Conservation (phyloP, 2,113 vertebrate species). For the Guaruba guarouba region DNA sequence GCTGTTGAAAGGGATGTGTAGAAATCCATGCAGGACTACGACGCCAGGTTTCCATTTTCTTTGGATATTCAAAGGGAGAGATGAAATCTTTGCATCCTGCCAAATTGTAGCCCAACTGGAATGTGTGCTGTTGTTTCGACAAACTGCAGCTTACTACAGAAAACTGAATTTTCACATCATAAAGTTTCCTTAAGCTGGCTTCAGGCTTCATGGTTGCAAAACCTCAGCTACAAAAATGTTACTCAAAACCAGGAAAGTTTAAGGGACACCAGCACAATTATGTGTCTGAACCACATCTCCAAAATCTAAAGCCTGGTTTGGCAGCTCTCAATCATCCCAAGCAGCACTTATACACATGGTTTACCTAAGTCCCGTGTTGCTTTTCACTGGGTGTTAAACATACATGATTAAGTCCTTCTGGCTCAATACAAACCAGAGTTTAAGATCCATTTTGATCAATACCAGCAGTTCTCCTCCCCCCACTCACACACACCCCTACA, state of each 20-base stretch:
- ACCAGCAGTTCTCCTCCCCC: not conserved
- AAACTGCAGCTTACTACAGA: slow-evolving; percentile 67
- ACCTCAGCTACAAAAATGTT: slow-evolving; percentile 48
- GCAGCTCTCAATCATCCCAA: not conserved
- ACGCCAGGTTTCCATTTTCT: slow-evolving; percentile 61
- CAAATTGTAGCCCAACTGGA: slow-evolving; percentile 57
- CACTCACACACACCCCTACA: fast-evolving
- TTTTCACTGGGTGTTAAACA: not conserved
- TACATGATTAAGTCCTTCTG: not conserved
- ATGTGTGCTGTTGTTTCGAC: slow-evolving; percentile 56
- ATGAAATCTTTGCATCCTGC: slow-evolving; percentile 44
- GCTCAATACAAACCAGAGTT: not conserved
- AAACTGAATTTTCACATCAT: slow-evolving; percentile 71
- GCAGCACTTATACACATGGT: not conserved
- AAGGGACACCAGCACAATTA: slow-evolving; percentile 23
- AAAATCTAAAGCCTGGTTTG: not conserved
- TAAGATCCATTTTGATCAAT: not conserved
- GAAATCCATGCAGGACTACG: slow-evolving; percentile 27
- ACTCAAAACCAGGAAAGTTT: slow-evolving; percentile 34
- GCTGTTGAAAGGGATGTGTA: slow-evolving; percentile 61
- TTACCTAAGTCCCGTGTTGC: not conserved
- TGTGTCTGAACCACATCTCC: slow-evolving; percentile 12
- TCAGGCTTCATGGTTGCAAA: slow-evolving; percentile 51
- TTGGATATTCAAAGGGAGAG: slow-evolving; percentile 39
- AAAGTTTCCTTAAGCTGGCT: slow-evolving; percentile 58